Percentiles rank a stretch among this genome's conserved stretches.
phyloP scores from a whole-genome alignment of 2,113 vertebrate species.

The Gnathonemus longibarbis region DNA sequence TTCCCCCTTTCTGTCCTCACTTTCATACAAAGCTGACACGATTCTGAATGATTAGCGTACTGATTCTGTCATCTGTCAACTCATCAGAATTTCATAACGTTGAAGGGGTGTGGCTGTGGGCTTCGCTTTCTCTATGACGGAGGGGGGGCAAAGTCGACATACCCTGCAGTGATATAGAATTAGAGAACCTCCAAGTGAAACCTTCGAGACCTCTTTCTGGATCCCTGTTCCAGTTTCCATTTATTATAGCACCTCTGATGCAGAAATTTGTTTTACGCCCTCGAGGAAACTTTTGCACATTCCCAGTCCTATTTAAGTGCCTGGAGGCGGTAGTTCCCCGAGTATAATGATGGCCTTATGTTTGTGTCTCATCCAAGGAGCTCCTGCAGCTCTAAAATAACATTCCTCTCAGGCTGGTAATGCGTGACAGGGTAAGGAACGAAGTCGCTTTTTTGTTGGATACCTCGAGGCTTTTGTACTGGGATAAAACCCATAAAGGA shows the following conservation, averaged over 20 bases:
- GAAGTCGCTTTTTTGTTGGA: background rate
- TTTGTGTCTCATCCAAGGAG: background rate
- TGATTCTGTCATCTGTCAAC: slow-evolving; percentile 12
- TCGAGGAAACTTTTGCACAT: background rate
- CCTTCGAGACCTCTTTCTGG: background rate
- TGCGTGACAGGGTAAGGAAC: background rate
- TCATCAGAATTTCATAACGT: slow-evolving; percentile 14
- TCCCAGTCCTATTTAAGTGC: background rate
- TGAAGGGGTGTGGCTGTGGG: background rate
- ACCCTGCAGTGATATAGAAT: background rate
- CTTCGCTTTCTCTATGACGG: slow-evolving; percentile 2
- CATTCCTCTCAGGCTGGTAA: background rate
- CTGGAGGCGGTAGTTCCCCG: background rate
- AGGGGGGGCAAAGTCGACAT: background rate
- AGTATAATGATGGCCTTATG: slow-evolving; percentile 3
- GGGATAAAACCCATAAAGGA: background rate
- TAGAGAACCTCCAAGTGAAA: background rate
- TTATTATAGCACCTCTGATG: background rate
- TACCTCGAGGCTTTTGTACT: slow-evolving; percentile 1
- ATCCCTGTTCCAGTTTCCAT: background rate
- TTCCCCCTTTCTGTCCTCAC: slow-evolving; percentile 10
- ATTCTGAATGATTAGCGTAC: slow-evolving; percentile 16
- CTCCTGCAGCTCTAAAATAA: background rate
- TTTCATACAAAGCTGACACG: slow-evolving; percentile 1
- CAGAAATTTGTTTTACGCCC: background rate